These are phyloP conservation scores for Sebastes taczanowskii DNA, from an alignment of 2,797 vertebrate genomes.

Conservation along the genomic window DNA sequence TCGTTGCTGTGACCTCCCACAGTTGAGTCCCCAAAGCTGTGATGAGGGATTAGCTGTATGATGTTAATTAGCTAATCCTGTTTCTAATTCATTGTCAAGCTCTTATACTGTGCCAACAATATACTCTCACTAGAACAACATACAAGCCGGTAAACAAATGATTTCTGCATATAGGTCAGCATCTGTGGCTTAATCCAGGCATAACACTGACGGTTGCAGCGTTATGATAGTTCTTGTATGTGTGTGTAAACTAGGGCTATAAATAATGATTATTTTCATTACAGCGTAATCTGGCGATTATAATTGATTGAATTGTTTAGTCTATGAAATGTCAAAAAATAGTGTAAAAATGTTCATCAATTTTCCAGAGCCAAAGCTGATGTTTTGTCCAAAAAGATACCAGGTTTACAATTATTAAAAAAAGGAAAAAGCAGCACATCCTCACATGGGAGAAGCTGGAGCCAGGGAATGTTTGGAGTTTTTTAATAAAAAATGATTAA, in stretches of 20 bases:
- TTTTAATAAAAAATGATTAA: neutral
- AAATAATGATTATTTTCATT: too few species aligned
- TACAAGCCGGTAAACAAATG: neutral
- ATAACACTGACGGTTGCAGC: neutral
- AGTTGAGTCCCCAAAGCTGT: slow-evolving; percentile 29
- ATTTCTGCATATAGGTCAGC: slow-evolving; percentile 24
- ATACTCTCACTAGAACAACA: neutral
- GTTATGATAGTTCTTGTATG: neutral
- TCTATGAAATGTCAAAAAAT: neutral
- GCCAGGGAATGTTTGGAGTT: neutral
- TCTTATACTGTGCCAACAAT: slow-evolving; percentile 25
- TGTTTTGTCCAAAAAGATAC: neutral
- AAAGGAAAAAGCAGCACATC: neutral
- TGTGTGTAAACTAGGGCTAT: neutral
- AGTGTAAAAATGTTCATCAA: too few species aligned
- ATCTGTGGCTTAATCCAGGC: neutral
- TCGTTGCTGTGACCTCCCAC: slow-evolving; percentile 40
- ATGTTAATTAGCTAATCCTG: slow-evolving; percentile 36
- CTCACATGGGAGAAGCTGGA: neutral
- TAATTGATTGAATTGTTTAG: neutral
- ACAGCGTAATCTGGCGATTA: neutral
- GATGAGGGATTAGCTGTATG: slow-evolving; percentile 17
- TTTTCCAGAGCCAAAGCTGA: neutral
- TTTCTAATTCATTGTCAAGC: slow-evolving; percentile 14
- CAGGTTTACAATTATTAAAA: too few species aligned